Evolutionary conservation across 2,113 vertebrate genomes (phyloP), one percentile per base, ranked within the genome.

Genomic region (Syrrhaptes paradoxus): DNA sequence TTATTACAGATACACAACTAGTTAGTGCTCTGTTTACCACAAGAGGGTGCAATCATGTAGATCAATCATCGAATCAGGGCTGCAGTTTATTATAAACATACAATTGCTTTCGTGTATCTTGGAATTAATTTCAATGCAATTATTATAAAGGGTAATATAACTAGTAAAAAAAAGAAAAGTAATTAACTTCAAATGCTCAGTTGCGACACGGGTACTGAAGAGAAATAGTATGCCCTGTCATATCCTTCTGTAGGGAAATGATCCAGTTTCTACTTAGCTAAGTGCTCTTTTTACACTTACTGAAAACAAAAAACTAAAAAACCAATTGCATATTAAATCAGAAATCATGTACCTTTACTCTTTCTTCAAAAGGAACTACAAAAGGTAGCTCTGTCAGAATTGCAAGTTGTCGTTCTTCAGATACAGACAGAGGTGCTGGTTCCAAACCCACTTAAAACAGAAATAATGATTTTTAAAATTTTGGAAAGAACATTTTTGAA

Each of bases 311-410:
- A 62, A 32, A 25, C 17, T 46, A 43, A 68, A 46, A 66, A n/a
- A 9, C 0, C 14, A 61, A 46, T 2, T 22, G 7, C 5, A 43
- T 19, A 55, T 49, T 62, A 87, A 93, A 78, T 88, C 46, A 87
- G 71, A 87, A 73, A 80, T 46, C 4, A 45, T 89, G 13, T 98
- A 99, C 99, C 99, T 99, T 99, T n/a, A 99, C 99, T 96, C 99
- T 98, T 96, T 99, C 99, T 97, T 99, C 99, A 90, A 99, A 99
- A 31, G 99, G 99, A 93, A 99, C 99, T 61, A 99, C 99, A 61
- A 99, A 99, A 8, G 99, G 99, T 58, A 99, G 98, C 92, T 99
- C 99, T 11, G 99, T 99, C 90, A 99, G 98, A 97, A 99, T 98
- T 96, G 99, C 99, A 73, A 99, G 98, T 32, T 99, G 99, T 89